Evolutionary conservation across 2,888 invertebrate genomes (phyloP), one percentile per base, ranked within the genome.

Genomic region (Meganola albula): DNA sequence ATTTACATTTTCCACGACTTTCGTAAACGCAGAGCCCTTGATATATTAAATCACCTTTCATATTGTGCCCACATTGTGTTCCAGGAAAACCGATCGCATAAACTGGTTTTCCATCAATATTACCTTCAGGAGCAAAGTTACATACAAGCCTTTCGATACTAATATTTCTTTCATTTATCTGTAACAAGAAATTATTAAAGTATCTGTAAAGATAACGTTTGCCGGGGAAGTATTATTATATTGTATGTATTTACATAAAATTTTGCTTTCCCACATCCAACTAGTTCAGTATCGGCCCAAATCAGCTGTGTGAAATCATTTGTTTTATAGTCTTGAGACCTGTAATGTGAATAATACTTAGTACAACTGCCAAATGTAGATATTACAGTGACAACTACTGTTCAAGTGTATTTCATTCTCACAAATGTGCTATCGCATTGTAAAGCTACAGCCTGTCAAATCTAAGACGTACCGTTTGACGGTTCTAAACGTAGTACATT

Each of bases 81-180:
- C 64, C 72, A 0, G 83, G 64, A 27, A 61, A 67, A 27, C 84
- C 84, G 35, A 80, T 63, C 1, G 60, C 53, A 36, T 82, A 85
- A 0, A 84, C 55, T 4, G 80, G 75, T 35, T 68, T 71, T 1
- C 73, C 69, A 12, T 70, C 54, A 21, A 59, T 33, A 40, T 84
- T 85, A 1, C 83, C 84, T 34, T 57, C 70, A 0, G 83, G 75
- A 4, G 78, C 68, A 41, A 84, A 83, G 47, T 85, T 83, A 37
- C 84, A 84, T 2, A 85, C 69, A 5, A 85, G 53, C 43, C 83
- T 69, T 23, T 78, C 73, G 10, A 78, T 42, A 14, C 61, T 51
- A 21, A 49, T 46, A 7, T 65, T 55, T 48, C 46, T 54, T 38
- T 54, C 35, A 12, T 50, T 30, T 31, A 63, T 38, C 71, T 72